Conservation (phyloP, 2,888 invertebrate species). For the Pherbina coryleti region DNA sequence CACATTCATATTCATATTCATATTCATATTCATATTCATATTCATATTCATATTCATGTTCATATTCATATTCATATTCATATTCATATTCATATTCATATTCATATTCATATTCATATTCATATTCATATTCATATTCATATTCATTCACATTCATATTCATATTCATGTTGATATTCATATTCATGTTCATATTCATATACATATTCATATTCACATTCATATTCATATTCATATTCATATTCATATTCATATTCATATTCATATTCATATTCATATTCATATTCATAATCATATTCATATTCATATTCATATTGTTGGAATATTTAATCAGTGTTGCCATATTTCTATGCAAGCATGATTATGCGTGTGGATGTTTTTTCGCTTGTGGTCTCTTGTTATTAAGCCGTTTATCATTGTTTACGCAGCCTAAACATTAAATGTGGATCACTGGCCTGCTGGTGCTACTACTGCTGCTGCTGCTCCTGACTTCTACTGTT, state of each 20-base stretch:
- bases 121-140: no score
- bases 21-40: no score
- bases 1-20: no score
- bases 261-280: background rate
- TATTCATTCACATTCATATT: no score
- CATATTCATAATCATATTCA: background rate
- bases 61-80: no score
- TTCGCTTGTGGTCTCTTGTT: constrained; percentile 20
- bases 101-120: no score
- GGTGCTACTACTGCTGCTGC: background rate
- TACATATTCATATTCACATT: background rate
- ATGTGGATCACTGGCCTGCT: background rate
- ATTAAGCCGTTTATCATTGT: constrained; percentile 47
- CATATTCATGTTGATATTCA: no score
- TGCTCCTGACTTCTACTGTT: no score
- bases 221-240: background rate
- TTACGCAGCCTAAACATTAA: constrained; percentile 43
- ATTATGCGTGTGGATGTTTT: constrained; percentile 1
- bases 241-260: background rate
- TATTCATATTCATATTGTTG: background rate
- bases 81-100: no score
- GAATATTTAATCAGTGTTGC: background rate
- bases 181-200: no score
- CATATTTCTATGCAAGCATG: background rate
- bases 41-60: no score